These are phyloP conservation scores for Drosophila ustulata DNA, from an alignment of 2,888 invertebrate species.

Conservation along the genomic window DNA sequence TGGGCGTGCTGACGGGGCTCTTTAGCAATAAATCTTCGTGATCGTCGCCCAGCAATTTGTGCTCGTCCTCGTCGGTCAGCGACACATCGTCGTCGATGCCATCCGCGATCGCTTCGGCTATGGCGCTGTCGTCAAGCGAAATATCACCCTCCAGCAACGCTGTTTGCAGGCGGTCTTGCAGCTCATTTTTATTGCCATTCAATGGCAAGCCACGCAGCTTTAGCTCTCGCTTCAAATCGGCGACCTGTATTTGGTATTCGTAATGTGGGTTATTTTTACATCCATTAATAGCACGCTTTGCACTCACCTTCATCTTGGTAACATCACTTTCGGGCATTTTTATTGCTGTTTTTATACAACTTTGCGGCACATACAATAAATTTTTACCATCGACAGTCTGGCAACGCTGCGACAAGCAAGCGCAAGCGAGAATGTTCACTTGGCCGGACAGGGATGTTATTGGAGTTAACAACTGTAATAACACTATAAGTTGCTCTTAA, in stretches of 20 bases:
- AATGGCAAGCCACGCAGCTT: conserved; percentile 91
- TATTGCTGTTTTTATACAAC: conserved; percentile 19
- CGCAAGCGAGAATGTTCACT: neutral
- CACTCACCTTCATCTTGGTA: conserved; percentile 84
- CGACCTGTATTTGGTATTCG: conserved; percentile 87
- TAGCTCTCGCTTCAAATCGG: conserved; percentile 93
- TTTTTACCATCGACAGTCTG: conserved; percentile 26
- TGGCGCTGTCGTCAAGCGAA: conserved; percentile 84
- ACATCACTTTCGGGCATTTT: conserved; percentile 84
- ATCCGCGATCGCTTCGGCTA: conserved; percentile 83
- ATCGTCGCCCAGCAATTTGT: conserved; percentile 80
- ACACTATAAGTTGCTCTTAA: neutral
- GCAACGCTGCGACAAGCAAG: conserved; percentile 16
- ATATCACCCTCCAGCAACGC: conserved; percentile 85
- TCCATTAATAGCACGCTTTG: neutral
- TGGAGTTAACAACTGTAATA: neutral
- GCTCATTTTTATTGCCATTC: conserved; percentile 93
- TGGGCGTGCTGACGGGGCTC: conserved; percentile 78
- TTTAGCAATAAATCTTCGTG: conserved; percentile 80
- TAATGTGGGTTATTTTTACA: neutral
- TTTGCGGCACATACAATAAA: conserved; percentile 37
- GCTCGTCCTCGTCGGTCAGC: conserved; percentile 85
- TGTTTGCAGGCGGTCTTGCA: conserved; percentile 91
- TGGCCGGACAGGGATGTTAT: neutral
- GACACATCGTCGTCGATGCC: conserved; percentile 86